Evolutionary conservation across 2,113 vertebrate genomes (phyloP).

Genomic region (Grallaria varia): DNA sequence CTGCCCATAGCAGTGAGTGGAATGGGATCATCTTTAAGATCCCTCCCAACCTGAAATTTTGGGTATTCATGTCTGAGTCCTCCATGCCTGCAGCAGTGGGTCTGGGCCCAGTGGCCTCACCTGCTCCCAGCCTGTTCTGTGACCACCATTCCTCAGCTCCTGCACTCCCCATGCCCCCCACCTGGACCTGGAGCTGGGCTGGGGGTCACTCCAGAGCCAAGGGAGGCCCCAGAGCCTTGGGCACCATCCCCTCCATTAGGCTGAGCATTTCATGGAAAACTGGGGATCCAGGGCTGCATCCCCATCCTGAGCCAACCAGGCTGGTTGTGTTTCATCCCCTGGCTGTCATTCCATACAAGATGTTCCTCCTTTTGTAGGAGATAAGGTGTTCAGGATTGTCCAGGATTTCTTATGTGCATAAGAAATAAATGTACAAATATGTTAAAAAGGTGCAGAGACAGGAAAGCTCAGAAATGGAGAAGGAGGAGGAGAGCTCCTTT

Average conservation of each 20-base stretch:
- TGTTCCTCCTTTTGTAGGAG: not conserved
- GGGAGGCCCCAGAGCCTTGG: not conserved
- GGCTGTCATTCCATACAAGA: not conserved
- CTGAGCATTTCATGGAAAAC: fast-evolving
- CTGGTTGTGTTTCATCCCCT: fast-evolving
- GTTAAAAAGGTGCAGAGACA: conserved; percentile 14
- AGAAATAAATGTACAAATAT: not conserved
- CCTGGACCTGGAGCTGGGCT: not conserved
- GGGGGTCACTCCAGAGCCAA: not conserved
- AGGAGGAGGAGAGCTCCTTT: conserved; percentile 22
- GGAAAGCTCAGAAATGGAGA: not conserved
- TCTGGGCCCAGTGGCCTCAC: not conserved
- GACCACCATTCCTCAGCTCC: not conserved
- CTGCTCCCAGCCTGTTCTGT: not conserved
- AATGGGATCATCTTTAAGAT: fast-evolving
- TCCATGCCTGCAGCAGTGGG: not conserved
- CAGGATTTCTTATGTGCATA: not conserved
- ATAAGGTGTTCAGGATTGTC: conserved; percentile 53
- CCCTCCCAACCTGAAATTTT: not conserved
- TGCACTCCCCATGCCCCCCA: not conserved
- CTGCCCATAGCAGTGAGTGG: not conserved
- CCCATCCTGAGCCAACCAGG: fast-evolving
- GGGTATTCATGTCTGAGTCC: not conserved
- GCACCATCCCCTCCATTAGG: fast-evolving
- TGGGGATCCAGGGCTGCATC: not conserved